Conservation (phyloP, 2,888 invertebrate genomes). For the Thalpophila matura region DNA sequence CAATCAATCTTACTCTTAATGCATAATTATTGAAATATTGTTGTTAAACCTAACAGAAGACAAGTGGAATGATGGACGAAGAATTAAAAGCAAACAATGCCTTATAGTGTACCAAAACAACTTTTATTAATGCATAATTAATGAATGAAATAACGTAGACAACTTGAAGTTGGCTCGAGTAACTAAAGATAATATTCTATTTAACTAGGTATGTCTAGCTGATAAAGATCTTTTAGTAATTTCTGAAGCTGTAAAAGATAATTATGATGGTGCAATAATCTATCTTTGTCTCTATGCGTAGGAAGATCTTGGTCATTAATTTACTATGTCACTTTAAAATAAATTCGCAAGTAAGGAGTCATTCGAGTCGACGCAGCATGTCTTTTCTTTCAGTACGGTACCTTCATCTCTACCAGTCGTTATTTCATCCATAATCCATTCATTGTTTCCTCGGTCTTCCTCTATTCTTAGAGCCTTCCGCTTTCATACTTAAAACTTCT, state of each 20-base stretch:
- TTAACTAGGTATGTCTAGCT: not conserved
- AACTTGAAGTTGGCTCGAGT: not conserved
- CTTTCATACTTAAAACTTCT: no score
- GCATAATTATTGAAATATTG: not conserved
- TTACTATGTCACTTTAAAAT: no score
- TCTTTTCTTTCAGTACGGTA: no score
- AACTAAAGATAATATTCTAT: not conserved
- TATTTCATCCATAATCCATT: no score
- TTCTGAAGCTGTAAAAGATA: not conserved
- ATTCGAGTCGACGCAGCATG: no score
- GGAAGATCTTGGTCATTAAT: no score
- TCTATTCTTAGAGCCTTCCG: no score
- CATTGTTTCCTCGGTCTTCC: no score
- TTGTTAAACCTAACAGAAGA: not conserved
- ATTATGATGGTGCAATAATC: not conserved
- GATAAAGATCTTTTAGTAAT: not conserved
- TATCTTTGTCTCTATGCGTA: no score
- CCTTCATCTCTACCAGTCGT: no score
- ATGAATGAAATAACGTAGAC: conserved; percentile 12
- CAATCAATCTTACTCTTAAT: no score
- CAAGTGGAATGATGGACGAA: not conserved
- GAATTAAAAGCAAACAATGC: conserved; percentile 7
- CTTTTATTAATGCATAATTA: conserved; percentile 35
- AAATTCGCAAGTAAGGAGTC: no score
- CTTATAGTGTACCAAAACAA: conserved; percentile 2